Base-by-base conservation (phyloP, 2,888 invertebrate species). In the Plutella xylostella region DNA sequence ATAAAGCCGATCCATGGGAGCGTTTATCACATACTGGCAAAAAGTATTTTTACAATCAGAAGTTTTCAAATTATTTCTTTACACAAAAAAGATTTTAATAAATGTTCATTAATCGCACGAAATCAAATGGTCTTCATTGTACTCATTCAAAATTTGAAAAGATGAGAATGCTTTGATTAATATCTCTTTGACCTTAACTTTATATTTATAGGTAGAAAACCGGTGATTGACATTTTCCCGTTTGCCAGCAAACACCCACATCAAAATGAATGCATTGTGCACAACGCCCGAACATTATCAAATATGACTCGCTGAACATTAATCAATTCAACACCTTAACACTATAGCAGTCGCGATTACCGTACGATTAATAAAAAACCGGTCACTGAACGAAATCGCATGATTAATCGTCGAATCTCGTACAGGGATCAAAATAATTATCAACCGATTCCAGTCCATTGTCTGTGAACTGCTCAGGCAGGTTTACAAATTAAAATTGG, bases 271-370 rank as follows among this genome's bases (percentile, higher is more conserved):
- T 45, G 48, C 50, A 45, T 46, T 47, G 42, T 50, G 49, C 57
- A 61, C 56, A 60, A 60, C 63, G 59, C 63, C 58, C 66, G 63
- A 64, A 64, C 65, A 68, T 74, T 74, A 77, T 75, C 70, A 69
- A 73, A 74, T 75, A 67, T 68, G 68, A 74, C 71, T 70, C 67
- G 58, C 59, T 59, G 52, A 55, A 64, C 72, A 77, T 78, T 77
- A 77, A 79, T 80, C 78, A 77, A 68, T 68, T 76, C 72, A 75
- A 69, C 74, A 72, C 76, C 71, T 78, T 73, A 65, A 64, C 66
- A 61, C 67, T 59, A 60, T 55, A 61, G 58, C 60, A 62, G 59
- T 64, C 63, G 60, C 68, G 71, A 72, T 74, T 72, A 68, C 70
- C 20, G 46, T 42, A 61, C 67, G 65, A 71, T 71, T 69, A 68